Percentiles rank a stretch among this genome's conserved stretches.
Conservation (phyloP, 2,797 vertebrate species). For the Sebastolobus altivelis region DNA sequence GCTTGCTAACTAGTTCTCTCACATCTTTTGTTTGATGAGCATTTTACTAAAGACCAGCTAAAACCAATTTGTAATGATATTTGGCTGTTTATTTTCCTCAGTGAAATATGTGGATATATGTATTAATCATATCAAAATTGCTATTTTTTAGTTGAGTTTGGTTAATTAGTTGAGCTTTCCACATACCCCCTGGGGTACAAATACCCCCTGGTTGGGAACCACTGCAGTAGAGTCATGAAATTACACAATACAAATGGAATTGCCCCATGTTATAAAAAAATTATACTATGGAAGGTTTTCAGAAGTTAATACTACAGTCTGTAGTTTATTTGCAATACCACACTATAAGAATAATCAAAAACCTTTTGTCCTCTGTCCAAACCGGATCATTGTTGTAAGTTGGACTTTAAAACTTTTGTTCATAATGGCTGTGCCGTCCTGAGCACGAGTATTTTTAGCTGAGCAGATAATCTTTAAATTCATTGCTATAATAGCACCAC, state of each 20-base stretch:
- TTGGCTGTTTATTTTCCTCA: neutral
- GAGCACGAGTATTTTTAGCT: constrained; percentile 8
- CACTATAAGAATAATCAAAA: too few relatives aligned
- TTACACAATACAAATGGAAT: neutral
- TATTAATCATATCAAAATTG: neutral
- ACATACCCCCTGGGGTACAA: too few relatives aligned
- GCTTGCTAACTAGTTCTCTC: neutral
- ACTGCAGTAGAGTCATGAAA: neutral
- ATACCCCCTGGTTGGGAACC: neutral
- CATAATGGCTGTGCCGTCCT: neutral
- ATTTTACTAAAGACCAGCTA: neutral
- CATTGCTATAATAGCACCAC: neutral
- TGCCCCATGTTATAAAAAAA: neutral
- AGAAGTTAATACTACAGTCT: too few relatives aligned
- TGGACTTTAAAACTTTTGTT: neutral
- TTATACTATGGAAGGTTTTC: neutral
- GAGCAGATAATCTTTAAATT: constrained; percentile 3
- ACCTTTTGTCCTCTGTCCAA: neutral
- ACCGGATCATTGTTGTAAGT: constrained; percentile 2
- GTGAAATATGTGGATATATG: neutral
- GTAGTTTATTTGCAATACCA: too few relatives aligned
- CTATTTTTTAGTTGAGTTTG: neutral
- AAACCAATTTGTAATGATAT: neutral
- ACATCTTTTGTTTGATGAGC: neutral
- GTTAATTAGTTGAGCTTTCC: neutral